Percentiles rank a stretch among this genome's conserved stretches.
These are phyloP conservation scores for Eurytemora carolleeae DNA, from an alignment of 1,140 invertebrate genomes.

Conservation along the genomic window DNA sequence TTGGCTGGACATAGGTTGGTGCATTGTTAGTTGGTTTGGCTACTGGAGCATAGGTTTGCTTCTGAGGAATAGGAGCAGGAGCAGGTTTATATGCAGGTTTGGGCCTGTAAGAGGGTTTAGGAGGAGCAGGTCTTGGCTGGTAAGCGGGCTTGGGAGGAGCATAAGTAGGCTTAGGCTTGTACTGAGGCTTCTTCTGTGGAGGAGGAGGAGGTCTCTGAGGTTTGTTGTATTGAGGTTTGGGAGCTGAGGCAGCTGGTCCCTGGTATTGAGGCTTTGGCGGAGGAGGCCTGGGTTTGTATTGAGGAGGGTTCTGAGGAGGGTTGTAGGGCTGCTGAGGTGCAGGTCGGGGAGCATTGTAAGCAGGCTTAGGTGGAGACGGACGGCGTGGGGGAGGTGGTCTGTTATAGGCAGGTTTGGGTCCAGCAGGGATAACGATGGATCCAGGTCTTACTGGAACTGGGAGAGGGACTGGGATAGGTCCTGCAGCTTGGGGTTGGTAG, in stretches of 20 bases:
- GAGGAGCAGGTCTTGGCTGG: slow-evolving; percentile 16
- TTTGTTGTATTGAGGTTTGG: slow-evolving; percentile 16
- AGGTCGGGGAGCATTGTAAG: slow-evolving; percentile 13
- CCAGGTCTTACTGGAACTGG: slow-evolving; percentile 15
- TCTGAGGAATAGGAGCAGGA: slow-evolving; percentile 8
- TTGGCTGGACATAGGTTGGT: slow-evolving; percentile 14
- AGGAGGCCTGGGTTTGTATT: slow-evolving; percentile 9
- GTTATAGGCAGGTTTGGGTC: slow-evolving; percentile 17
- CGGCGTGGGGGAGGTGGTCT: slow-evolving; percentile 5
- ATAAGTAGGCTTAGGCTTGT: slow-evolving; percentile 5
- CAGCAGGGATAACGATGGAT: slow-evolving; percentile 15
- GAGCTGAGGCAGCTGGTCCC: not conserved
- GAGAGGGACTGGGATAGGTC: slow-evolving; percentile 16
- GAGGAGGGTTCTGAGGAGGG: slow-evolving; percentile 8
- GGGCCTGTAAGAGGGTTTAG: slow-evolving; percentile 13
- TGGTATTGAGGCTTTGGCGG: slow-evolving; percentile 7
- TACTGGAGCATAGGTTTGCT: not conserved
- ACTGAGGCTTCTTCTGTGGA: slow-evolving; percentile 11
- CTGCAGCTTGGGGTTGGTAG: not conserved
- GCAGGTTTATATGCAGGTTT: not conserved
- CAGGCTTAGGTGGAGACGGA: slow-evolving; percentile 13
- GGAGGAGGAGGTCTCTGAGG: slow-evolving; percentile 1
- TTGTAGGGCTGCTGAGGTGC: slow-evolving; percentile 10
- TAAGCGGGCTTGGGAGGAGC: slow-evolving; percentile 15
- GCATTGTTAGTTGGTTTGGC: not conserved